Evolutionary conservation across 2,888 invertebrate species (phyloP), one percentile per base, ranked within the genome.

Genomic region (Drosophila lacicola): DNA sequence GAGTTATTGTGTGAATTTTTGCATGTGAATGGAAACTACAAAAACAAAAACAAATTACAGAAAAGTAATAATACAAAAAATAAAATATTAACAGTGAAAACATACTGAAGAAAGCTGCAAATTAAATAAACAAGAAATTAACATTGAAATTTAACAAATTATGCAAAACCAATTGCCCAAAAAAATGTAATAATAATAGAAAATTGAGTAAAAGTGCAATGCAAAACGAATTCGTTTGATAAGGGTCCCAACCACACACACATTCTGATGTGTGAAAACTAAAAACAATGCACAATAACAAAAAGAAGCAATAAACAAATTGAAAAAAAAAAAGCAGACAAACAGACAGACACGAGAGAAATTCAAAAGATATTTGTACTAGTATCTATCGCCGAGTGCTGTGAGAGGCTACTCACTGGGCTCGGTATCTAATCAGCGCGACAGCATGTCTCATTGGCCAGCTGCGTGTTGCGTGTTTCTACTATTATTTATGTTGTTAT

Each of bases 1-100:
- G 85, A 87, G 68, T 78, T 84, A 80, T 74, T 80, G 83, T 83
- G 83, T 84, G 87, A 87, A 84, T 78, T 87, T 84, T 83, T 87
- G 82, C 87, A 87, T 87, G 88, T 87, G 85, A 88, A 82, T 74
- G 78, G 77, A 77, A 83, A 79, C 39, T 51, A 50, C 34, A 34
- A 29, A 37, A 55, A 41, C 37, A 58, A 42, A 45, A 70, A 54
- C 63, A 70, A 34, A 34, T 21, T 11, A n/a, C 2, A 29, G 19
- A 19, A 19, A 42, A 64, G 25, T 45, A 49, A 36, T 42, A 55
- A 50, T 33, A 19, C n/a, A 39, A 29, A 17, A 17, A n/a, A 51
- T 39, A 29, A 50, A 68, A 42, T 21, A 64, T 63, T 47, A 64
- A 50, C 44, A 63, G 78, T 74, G 68, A 77, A 77, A 77, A 78